Evolutionary conservation across 2,797 vertebrate species (phyloP), one percentile per base, ranked within the genome.

Genomic region (Alca torda): DNA sequence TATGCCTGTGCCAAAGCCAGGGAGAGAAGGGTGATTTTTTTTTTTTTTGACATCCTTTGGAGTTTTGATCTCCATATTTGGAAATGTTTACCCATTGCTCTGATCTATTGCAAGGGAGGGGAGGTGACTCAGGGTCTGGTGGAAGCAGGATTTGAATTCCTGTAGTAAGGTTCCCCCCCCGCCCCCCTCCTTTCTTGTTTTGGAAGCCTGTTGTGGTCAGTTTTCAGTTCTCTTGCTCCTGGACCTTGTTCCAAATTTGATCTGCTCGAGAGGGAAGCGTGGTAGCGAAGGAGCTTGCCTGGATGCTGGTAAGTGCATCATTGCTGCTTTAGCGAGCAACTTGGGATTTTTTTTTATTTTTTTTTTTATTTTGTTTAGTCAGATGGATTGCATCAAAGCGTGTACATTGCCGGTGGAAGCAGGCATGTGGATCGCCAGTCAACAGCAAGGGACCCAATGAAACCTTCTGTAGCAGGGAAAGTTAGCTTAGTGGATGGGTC

Each of bases 31-130:
- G 95, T 96, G 96, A 97, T 96, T 98, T 94, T 89, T 73, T 94
- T 92, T 72, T 94, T 95, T 93, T 98, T 95, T 98, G 98, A 98
- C 98, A 98, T 98, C 98, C 98, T 99, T 98, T 98, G 81, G 98
- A 98, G 98, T 98, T 98, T 97, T 97, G 99, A 98, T 99, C 98
- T 98, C 99, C 99, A 99, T 99, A 99, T 99, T 99, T 99, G 99
- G 99, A 98, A 99, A 99, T 99, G 99, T 99, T 99, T 99, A 99
- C 98, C 99, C 99, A 98, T 98, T 98, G 97, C 98, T 98, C 98
- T 98, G 98, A 98, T 98, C 98, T 99, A 98, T 99, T 98, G 99
- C 98, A 98, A 99, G 98, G 98, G 98, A 99, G 98, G 98, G 98
- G 98, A 99, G 98, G 98, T 99, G 99, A 99, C 99, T 98, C 98